Conservation (phyloP, 2,113 vertebrate species). For the Macrotus californicus region DNA sequence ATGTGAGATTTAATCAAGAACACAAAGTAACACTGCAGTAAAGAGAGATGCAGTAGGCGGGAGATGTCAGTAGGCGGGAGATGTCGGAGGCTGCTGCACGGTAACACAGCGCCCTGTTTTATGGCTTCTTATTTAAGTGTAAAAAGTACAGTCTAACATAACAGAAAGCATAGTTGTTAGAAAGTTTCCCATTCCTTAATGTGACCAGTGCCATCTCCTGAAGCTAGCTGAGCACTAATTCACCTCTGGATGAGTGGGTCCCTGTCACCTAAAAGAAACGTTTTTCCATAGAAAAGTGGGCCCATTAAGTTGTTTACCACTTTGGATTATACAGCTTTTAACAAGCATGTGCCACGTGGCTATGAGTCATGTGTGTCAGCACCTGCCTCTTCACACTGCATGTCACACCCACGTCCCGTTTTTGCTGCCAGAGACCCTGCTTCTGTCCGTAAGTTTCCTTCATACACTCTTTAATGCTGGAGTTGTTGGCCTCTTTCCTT, state of each 20-base stretch:
- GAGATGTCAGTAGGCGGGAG: too few species aligned
- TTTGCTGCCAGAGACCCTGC: neutral
- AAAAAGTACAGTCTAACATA: neutral
- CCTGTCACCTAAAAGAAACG: neutral
- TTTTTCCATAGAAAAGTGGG: neutral
- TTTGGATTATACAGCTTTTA: neutral
- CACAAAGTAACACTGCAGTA: neutral
- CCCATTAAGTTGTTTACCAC: neutral
- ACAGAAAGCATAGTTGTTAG: neutral
- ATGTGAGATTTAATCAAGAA: neutral
- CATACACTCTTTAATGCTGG: neutral
- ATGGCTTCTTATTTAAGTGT: neutral
- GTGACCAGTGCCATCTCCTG: neutral
- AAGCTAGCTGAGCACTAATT: neutral
- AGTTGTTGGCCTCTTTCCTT: neutral
- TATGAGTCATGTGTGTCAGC: neutral
- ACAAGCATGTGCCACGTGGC: neutral
- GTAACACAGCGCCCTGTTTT: neutral
- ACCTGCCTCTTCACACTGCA: neutral
- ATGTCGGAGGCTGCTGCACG: neutral
- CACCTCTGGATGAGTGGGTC: neutral
- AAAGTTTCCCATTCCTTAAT: neutral
- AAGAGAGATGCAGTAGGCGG: too few species aligned
- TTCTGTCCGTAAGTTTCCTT: neutral
- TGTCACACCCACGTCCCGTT: neutral